Evolutionary conservation across 64 coral and sea anemone species (phyloP).

Genomic region (Dendrophyllia cribrosa): DNA sequence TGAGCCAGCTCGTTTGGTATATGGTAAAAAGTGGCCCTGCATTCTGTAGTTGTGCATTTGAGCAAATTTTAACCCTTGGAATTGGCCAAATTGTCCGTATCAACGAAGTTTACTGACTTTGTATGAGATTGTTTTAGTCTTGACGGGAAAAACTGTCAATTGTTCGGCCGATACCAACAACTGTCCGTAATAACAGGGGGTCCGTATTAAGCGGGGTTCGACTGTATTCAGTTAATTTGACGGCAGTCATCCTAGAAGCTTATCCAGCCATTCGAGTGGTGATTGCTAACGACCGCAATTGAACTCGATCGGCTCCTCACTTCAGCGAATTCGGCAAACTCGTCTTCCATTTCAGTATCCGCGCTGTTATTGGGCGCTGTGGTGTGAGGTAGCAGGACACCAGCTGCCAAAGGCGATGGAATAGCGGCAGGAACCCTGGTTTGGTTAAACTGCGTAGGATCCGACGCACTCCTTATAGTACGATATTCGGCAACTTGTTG

Average conservation of each 20-base stretch:
- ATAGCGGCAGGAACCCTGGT: not conserved
- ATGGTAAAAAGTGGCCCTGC: no score
- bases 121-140: no score
- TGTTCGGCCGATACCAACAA: no score
- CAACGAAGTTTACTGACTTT: no score
- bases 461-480: not conserved
- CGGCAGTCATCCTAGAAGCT: not conserved
- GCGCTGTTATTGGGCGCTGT: not conserved
- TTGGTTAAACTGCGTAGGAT: not conserved
- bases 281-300: not conserved
- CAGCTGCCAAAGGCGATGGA: not conserved
- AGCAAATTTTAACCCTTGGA: no score
- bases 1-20: no score
- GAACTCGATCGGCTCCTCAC: slow-evolving; percentile 26
- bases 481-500: not conserved
- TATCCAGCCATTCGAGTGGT: not conserved
- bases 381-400: no score
- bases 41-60: no score
- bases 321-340: slow-evolving; percentile 37
- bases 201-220: no score
- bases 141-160: no score
- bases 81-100: no score
- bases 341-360: slow-evolving; percentile 3
- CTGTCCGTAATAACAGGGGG: no score
- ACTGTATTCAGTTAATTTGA: not conserved